These are phyloP conservation scores for Diuraphis noxia DNA, from an alignment of 1,140 invertebrate species.

Conservation along the genomic window DNA sequence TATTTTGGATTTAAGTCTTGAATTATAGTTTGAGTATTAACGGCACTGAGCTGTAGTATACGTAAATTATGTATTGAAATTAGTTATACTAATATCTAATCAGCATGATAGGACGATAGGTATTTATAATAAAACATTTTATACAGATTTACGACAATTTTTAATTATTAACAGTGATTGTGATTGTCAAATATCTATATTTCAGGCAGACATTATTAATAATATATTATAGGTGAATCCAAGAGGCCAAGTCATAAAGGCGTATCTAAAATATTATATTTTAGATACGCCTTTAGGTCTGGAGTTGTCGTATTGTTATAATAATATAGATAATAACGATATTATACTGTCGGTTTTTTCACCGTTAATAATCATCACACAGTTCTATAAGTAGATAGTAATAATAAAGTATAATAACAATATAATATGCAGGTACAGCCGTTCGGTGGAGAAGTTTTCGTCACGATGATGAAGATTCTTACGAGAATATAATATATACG, in stretches of 20 bases:
- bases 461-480: constrained; percentile 1
- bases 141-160: neutral
- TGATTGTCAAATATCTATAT: too few relatives aligned
- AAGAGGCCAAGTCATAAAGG: neutral
- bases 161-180: neutral
- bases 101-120: neutral
- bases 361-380: neutral
- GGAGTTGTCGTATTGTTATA: neutral
- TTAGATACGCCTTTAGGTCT: neutral
- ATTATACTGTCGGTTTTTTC: neutral
- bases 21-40: too few relatives aligned
- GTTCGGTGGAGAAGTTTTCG: neutral
- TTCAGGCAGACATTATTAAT: neutral
- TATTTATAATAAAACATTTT: neutral
- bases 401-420: neutral
- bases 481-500: neutral
- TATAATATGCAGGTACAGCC: neutral
- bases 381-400: neutral
- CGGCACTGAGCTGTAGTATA: neutral
- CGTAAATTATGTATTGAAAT: neutral
- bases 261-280: neutral
- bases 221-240: neutral
- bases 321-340: neutral
- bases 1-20: neutral
- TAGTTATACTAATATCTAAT: neutral